phyloP scores from a whole-genome alignment of 1,140 invertebrate species.

The Drosophila lowei region DNA sequence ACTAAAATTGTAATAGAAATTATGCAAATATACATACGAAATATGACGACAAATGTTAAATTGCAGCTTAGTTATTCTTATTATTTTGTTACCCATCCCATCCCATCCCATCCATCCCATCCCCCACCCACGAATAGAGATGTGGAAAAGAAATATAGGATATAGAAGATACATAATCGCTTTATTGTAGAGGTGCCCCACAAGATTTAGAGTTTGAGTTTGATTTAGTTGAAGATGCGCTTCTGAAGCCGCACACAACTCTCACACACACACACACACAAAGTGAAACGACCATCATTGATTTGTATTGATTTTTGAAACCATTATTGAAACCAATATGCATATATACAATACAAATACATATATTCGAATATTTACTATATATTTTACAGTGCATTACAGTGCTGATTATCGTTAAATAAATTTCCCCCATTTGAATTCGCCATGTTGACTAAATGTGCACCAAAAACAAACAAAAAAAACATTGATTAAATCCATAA shows the following conservation, averaged over 20 bases:
- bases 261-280: not conserved
- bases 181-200: slow-evolving; percentile 2
- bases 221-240: slow-evolving; percentile 25
- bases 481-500: slow-evolving; percentile 17
- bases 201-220: slow-evolving; percentile 14
- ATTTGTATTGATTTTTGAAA: slow-evolving; percentile 31
- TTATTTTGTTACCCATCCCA: slow-evolving; percentile 46
- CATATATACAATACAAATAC: slow-evolving; percentile 27
- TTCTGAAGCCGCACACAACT: slow-evolving; percentile 22
- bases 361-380: slow-evolving; percentile 45
- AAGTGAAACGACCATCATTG: not conserved
- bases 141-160: slow-evolving; percentile 44
- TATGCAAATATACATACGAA: slow-evolving; percentile 77
- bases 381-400: slow-evolving; percentile 77
- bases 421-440: slow-evolving; percentile 75
- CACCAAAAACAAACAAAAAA: slow-evolving; percentile 7
- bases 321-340: slow-evolving; percentile 30
- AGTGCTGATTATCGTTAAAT: slow-evolving; percentile 80
- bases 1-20: slow-evolving; percentile 81
- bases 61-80: slow-evolving; percentile 74
- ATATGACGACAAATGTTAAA: slow-evolving; percentile 75
- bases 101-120: not conserved
- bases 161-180: slow-evolving; percentile 12
- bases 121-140: too few relatives aligned
- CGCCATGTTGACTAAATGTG: slow-evolving; percentile 66